These are phyloP conservation scores for Peribatodes rhomboidaria DNA, from an alignment of 2,888 invertebrate species.

Conservation along the genomic window DNA sequence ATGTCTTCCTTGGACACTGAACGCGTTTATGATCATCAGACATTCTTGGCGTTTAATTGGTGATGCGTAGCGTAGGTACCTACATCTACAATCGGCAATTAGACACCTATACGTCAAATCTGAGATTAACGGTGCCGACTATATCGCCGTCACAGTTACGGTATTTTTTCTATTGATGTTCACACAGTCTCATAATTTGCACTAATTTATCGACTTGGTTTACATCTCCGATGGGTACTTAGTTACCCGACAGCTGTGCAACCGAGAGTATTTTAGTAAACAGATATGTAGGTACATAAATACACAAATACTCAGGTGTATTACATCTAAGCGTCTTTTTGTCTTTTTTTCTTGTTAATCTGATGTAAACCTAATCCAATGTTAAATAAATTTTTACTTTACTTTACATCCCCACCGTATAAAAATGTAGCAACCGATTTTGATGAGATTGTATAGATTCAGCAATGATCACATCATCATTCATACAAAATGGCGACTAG, in stretches of 20 bases:
- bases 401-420: no score
- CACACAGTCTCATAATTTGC: conserved; percentile 40
- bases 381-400: no score
- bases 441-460: no score
- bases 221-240: not conserved
- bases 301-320: no score
- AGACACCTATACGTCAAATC: conserved; percentile 55
- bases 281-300: no score
- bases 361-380: no score
- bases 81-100: conserved; percentile 53
- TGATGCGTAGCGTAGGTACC: conserved; percentile 33
- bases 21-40: conserved; percentile 61
- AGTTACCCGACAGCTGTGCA: not conserved
- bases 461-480: no score
- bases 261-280: no score
- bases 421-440: no score
- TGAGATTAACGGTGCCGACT: conserved; percentile 52
- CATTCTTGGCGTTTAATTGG: conserved; percentile 58
- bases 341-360: no score
- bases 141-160: conserved; percentile 46
- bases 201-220: conserved; percentile 40
- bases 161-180: conserved; percentile 44
- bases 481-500: no score
- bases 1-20: conserved; percentile 60
- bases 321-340: no score